These are phyloP conservation scores for Sphyrna mokarran DNA, from an alignment of 2,113 vertebrate species.

Conservation along the genomic window DNA sequence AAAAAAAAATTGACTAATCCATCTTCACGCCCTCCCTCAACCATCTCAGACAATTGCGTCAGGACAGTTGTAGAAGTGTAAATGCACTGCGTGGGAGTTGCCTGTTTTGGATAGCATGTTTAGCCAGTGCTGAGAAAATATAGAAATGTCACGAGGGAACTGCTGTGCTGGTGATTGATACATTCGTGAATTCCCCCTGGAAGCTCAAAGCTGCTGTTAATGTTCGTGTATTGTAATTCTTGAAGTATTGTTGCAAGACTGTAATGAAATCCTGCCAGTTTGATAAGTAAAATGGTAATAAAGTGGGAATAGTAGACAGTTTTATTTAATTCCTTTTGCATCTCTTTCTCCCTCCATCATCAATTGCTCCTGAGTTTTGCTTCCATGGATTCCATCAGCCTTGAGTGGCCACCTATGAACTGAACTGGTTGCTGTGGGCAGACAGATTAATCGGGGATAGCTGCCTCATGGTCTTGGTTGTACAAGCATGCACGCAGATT, in stretches of 20 bases:
- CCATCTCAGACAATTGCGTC: neutral
- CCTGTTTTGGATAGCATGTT: neutral
- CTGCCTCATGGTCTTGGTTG: neutral
- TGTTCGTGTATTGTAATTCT: neutral
- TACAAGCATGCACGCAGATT: neutral
- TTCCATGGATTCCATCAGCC: neutral
- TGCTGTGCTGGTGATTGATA: neutral
- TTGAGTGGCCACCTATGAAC: neutral
- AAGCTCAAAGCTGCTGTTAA: neutral
- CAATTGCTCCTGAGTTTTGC: neutral
- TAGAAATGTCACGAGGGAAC: neutral
- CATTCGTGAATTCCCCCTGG: neutral
- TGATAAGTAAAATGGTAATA: neutral
- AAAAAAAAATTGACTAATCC: neutral
- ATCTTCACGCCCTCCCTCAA: conserved; percentile 8
- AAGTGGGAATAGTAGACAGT: neutral
- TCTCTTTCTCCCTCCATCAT: neutral
- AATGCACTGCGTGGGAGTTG: neutral
- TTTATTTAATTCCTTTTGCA: neutral
- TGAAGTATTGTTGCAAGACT: neutral
- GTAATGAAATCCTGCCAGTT: neutral
- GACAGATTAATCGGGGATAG: neutral
- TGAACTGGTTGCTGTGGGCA: neutral
- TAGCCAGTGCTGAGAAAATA: neutral
- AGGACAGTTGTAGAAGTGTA: neutral